These are phyloP conservation scores for Epinotia ramella DNA, from an alignment of 2,888 invertebrate species.

Conservation along the genomic window DNA sequence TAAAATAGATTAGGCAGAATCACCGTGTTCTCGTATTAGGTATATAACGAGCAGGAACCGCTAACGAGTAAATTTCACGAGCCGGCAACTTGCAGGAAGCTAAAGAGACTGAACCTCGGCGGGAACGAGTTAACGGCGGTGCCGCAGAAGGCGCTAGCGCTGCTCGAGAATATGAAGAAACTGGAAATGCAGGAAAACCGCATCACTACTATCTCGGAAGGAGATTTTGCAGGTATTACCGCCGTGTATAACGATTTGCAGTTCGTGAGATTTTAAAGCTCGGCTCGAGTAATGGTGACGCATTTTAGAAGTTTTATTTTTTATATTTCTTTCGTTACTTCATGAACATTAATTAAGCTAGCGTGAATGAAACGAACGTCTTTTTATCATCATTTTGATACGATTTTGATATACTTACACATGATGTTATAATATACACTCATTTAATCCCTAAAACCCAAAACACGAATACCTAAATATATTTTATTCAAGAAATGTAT, in stretches of 20 bases:
- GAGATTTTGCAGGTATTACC: constrained; percentile 92
- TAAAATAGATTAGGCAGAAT: no score
- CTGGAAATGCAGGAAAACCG: constrained; percentile 95
- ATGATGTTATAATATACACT: no score
- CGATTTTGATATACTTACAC: no score
- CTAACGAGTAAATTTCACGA: constrained; percentile 3
- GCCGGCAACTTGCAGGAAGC: constrained; percentile 83
- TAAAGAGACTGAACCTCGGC: constrained; percentile 94
- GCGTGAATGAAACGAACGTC: no score
- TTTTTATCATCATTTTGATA: no score
- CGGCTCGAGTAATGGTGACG: neutral
- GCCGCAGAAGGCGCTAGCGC: constrained; percentile 92
- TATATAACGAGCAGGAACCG: neutral
- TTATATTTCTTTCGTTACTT: neutral
- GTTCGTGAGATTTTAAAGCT: neutral
- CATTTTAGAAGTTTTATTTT: neutral
- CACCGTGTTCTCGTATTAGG: neutral
- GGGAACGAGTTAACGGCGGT: constrained; percentile 91
- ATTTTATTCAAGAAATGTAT: no score
- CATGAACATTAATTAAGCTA: no score
- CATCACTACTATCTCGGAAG: constrained; percentile 90
- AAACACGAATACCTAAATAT: no score
- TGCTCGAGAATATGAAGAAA: constrained; percentile 92
- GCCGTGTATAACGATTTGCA: neutral
- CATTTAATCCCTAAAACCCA: no score